Percentiles rank a stretch among this genome's conserved stretches.
Conservation (phyloP, 2,888 invertebrate genomes). For the Spatulosminthurus flaviceps region DNA sequence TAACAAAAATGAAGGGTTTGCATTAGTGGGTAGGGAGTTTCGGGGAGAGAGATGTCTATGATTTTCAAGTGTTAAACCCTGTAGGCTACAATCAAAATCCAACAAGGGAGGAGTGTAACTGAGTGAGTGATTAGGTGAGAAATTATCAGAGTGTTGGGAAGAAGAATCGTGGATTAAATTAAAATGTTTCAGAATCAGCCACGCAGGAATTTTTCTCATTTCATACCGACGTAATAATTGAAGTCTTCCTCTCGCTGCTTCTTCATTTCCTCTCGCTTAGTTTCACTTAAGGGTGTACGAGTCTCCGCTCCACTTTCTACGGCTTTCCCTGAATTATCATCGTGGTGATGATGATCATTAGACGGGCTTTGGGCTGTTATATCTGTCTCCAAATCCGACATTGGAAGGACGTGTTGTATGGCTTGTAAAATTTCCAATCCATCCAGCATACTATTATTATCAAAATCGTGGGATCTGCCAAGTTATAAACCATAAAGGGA, state of each 20-base stretch:
- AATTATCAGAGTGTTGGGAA: neutral
- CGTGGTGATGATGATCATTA: constrained; percentile 23
- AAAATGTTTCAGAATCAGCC: constrained; percentile 22
- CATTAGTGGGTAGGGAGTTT: too few relatives aligned
- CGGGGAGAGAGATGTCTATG: too few relatives aligned
- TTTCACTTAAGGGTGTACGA: constrained; percentile 48
- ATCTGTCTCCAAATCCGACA: constrained; percentile 69
- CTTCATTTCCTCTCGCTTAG: constrained; percentile 65
- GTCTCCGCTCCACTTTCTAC: constrained; percentile 43
- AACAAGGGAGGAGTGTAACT: neutral
- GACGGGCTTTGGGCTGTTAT: constrained; percentile 60
- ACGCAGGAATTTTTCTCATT: constrained; percentile 21
- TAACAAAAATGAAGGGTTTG: too few relatives aligned
- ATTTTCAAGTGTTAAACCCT: too few relatives aligned
- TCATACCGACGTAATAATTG: constrained; percentile 68
- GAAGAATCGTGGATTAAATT: constrained; percentile 18
- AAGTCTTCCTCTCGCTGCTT: constrained; percentile 68
- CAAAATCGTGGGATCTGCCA: constrained; percentile 80
- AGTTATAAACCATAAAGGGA: neutral
- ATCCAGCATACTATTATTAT: constrained; percentile 87
- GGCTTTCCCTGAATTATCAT: constrained; percentile 16
- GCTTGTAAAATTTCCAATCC: constrained; percentile 89
- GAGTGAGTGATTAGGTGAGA: neutral
- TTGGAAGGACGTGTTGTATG: constrained; percentile 77
- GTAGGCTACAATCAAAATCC: too few relatives aligned